Conservation (phyloP, 2,888 invertebrate species). For the Mylabris sibirica region DNA sequence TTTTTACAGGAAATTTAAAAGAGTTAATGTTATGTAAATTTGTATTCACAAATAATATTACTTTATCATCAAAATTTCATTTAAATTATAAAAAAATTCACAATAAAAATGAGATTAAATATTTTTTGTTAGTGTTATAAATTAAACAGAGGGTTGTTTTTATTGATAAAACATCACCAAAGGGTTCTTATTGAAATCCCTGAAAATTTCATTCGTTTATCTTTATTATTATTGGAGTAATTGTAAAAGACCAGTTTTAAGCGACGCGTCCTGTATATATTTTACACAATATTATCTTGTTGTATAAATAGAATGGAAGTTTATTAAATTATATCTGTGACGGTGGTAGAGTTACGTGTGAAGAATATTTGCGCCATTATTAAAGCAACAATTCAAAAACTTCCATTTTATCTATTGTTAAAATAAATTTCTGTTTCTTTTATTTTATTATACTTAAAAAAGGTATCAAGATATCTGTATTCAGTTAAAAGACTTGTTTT, state of each 20-base stretch:
- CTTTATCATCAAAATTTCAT: not conserved
- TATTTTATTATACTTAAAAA: not conserved
- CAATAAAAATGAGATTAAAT: no score
- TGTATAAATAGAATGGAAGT: not conserved
- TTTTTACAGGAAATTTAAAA: no score
- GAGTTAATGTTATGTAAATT: not conserved
- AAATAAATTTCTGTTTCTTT: not conserved
- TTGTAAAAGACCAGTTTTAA: not conserved
- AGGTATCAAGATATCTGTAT: not conserved
- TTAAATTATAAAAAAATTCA: no score
- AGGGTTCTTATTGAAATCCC: not conserved
- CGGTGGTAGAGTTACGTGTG: conserved; percentile 4
- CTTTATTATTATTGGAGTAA: not conserved
- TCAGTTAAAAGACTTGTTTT: no score
- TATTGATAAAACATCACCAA: not conserved
- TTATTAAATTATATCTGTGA: not conserved
- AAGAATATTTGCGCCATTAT: not conserved
- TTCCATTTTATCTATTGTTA: not conserved
- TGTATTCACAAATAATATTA: not conserved
- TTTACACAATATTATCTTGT: not conserved
- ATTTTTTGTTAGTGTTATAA: not conserved
- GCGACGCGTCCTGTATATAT: not conserved
- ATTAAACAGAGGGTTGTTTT: not conserved
- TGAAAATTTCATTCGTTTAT: not conserved
- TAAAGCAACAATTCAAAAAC: not conserved